Conservation (phyloP, 30 jellyfish, hydroid and myxozoan species). For the Catostylus mosaicus region DNA sequence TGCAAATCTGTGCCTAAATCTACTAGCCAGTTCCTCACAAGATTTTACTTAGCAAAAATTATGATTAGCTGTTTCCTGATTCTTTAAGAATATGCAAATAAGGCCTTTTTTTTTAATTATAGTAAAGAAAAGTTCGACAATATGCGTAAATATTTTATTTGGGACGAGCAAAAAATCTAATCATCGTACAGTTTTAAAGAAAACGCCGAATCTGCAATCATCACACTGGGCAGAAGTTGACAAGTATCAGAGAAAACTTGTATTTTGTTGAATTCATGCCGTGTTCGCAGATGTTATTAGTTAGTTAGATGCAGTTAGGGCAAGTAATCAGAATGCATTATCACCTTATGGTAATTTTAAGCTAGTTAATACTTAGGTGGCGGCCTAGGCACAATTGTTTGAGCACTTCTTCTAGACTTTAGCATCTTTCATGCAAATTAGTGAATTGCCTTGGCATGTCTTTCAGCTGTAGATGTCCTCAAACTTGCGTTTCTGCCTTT, state of each 20-base stretch:
- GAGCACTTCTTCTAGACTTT: background rate
- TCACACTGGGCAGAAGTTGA: no score
- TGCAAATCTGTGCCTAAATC: no score
- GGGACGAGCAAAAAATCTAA: no score
- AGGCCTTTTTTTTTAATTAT: background rate
- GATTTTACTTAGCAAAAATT: no score
- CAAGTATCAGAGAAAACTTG: no score
- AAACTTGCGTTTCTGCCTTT: background rate
- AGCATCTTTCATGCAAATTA: background rate
- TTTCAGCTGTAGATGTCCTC: background rate
- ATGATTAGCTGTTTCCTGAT: no score
- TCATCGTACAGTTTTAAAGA: no score
- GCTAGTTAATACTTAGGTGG: background rate
- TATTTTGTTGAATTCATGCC: background rate
- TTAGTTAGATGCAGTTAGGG: background rate
- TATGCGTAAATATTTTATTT: no score
- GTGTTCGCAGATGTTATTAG: conserved; percentile 1
- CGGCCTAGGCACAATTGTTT: background rate
- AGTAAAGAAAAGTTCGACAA: no score
- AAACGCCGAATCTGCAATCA: no score
- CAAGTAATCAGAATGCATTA: background rate
- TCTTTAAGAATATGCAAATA: background rate
- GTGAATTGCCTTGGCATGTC: background rate
- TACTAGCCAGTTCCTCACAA: background rate
- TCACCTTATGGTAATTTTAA: conserved; percentile 3